Conservation (phyloP, 1,140 invertebrate genomes). For the Pissodes strobi region DNA sequence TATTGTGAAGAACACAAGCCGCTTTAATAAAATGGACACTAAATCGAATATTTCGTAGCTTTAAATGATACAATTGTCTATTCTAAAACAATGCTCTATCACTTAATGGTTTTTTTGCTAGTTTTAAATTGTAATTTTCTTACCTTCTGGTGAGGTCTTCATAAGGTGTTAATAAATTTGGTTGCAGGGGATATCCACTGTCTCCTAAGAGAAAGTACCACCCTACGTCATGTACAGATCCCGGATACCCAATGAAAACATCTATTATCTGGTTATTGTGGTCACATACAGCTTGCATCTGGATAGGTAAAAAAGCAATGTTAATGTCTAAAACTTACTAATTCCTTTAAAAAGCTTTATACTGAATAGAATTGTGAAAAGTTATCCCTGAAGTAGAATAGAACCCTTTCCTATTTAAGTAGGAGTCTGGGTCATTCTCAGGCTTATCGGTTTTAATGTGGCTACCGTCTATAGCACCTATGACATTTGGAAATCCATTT, state of each 20-base stretch:
- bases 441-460: constrained; percentile 45
- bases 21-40: constrained; percentile 37
- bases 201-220: constrained; percentile 38
- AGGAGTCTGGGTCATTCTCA: constrained; percentile 38
- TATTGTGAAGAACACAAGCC: constrained; percentile 40
- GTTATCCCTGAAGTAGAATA: constrained; percentile 42
- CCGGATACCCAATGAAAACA: constrained; percentile 43
- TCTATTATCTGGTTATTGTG: constrained; percentile 42
- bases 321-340: background rate
- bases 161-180: constrained; percentile 36
- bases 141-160: constrained; percentile 25
- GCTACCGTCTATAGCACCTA: constrained; percentile 46
- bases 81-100: constrained; percentile 41
- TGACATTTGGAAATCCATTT: constrained; percentile 42
- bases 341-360: too few species aligned
- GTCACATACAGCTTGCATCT: constrained; percentile 35
- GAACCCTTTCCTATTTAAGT: constrained; percentile 43
- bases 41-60: constrained; percentile 30
- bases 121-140: constrained; percentile 30
- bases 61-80: too few species aligned
- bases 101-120: constrained; percentile 33
- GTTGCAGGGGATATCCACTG: constrained; percentile 38
- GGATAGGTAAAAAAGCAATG: background rate
- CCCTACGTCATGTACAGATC: constrained; percentile 40
- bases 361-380: too few species aligned